Percentiles rank a stretch among this genome's conserved stretches.
Conservation (phyloP, 2,888 invertebrate species). For the Cryptus armator region DNA sequence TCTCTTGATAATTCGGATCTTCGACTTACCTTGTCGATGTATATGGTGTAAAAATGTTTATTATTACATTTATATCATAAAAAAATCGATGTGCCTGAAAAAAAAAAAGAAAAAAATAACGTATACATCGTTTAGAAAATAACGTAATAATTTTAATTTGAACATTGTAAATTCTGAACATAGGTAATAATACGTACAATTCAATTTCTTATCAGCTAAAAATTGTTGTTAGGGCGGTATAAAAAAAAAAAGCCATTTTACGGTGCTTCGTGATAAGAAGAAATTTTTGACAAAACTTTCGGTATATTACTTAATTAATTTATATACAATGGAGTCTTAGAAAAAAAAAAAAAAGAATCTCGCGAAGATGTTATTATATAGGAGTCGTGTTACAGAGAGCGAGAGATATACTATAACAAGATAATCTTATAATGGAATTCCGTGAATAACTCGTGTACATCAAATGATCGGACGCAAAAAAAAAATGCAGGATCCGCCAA, state of each 20-base stretch:
- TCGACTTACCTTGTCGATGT: not conserved
- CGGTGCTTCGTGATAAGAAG: conserved; percentile 2
- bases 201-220: conserved; percentile 25
- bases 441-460: conserved; percentile 17
- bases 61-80: not conserved
- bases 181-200: conserved; percentile 53
- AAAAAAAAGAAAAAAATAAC: not conserved
- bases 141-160: conserved; percentile 67
- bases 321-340: conserved; percentile 59
- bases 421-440: conserved; percentile 40
- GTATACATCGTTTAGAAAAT: conserved; percentile 60
- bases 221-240: conserved; percentile 40
- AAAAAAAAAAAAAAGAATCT: conserved; percentile 40
- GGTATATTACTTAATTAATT: conserved; percentile 61
- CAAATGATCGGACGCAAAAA: conserved; percentile 21
- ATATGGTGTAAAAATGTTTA: not conserved
- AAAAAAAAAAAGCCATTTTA: conserved; percentile 20
- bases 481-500: conserved; percentile 21
- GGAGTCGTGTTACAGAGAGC: conserved; percentile 5
- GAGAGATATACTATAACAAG: conserved; percentile 10
- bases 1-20: not conserved
- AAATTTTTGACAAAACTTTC: conserved; percentile 24
- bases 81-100: too few species aligned
- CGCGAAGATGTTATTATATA: conserved; percentile 22
- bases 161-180: conserved; percentile 56